Evolutionary conservation across 2,113 vertebrate genomes (phyloP).

Genomic region (Cyanoramphus novaezelandiae): DNA sequence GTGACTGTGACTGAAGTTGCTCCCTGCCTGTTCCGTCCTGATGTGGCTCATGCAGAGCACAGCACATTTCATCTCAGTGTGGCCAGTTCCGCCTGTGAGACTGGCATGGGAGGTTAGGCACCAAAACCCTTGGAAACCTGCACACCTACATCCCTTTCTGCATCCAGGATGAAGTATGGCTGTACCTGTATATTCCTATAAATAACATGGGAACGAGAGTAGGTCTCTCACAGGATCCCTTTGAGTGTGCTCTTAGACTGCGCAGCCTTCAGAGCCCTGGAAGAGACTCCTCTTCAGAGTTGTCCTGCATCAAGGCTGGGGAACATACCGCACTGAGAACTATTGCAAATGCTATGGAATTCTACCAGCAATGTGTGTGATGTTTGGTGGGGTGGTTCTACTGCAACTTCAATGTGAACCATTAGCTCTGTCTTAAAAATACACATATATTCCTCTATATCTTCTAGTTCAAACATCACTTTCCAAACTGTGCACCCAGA

Average conservation of each 20-base stretch:
- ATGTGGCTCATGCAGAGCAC: neutral
- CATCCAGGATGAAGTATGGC: neutral
- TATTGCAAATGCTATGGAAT: neutral
- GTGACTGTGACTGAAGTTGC: neutral
- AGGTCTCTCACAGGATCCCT: neutral
- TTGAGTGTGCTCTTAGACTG: neutral
- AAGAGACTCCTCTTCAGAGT: neutral
- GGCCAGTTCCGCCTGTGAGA: neutral
- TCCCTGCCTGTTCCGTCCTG: neutral
- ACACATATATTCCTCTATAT: accelerated
- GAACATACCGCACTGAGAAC: neutral
- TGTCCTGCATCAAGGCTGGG: neutral
- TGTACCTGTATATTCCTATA: neutral
- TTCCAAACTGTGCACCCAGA: neutral
- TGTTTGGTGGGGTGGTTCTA: neutral
- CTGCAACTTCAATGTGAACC: neutral
- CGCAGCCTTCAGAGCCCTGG: neutral
- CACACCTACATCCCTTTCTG: neutral
- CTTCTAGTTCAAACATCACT: neutral
- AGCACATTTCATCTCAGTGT: neutral
- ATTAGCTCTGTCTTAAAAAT: neutral
- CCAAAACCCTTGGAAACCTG: neutral
- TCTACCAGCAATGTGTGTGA: neutral
- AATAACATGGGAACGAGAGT: neutral
- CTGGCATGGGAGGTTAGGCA: neutral